Conservation (phyloP, 2,888 invertebrate genomes). For the Lasioglossum figueresi region DNA sequence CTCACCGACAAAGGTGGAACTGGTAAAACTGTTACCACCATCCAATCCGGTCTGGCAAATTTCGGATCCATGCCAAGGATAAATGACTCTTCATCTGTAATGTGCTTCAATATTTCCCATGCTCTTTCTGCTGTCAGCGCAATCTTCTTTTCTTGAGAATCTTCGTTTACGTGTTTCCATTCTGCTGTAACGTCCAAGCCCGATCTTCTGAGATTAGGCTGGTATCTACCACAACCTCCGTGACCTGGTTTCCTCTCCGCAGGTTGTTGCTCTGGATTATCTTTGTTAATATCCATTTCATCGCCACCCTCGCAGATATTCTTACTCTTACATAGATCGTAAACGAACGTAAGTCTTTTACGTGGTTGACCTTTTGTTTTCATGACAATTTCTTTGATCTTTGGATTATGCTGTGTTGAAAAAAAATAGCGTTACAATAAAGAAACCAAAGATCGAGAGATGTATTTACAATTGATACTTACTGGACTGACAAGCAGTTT, state of each 20-base stretch:
- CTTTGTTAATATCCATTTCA: slow-evolving; percentile 96
- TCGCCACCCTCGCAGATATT: slow-evolving; percentile 99
- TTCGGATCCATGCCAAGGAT: slow-evolving; percentile 98
- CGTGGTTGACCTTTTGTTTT: slow-evolving; percentile 98
- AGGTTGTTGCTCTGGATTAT: slow-evolving; percentile 86
- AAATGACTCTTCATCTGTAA: slow-evolving; percentile 98
- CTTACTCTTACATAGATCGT: slow-evolving; percentile 99
- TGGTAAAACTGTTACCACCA: slow-evolving; percentile 98
- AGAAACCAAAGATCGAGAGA: background rate
- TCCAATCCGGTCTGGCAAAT: slow-evolving; percentile 99
- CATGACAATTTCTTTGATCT: slow-evolving; percentile 96
- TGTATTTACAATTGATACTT: slow-evolving; percentile 84
- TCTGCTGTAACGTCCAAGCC: slow-evolving; percentile 98
- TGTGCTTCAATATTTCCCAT: slow-evolving; percentile 98
- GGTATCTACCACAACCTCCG: slow-evolving; percentile 99
- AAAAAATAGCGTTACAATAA: slow-evolving; percentile 46
- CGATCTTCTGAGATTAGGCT: slow-evolving; percentile 94
- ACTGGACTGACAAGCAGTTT: slow-evolving; percentile 97
- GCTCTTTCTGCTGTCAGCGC: slow-evolving; percentile 97
- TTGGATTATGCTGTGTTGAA: slow-evolving; percentile 91
- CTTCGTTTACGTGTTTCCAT: slow-evolving; percentile 99
- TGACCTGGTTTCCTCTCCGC: slow-evolving; percentile 89
- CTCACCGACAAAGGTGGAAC: slow-evolving; percentile 98
- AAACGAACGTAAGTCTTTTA: slow-evolving; percentile 96
- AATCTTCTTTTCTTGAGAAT: slow-evolving; percentile 98